A percentile compares a stretch with the other conserved stretches of the same genome.
Evolutionary conservation across 2,797 vertebrate species (phyloP).

Genomic region (Spheniscus humboldti): DNA sequence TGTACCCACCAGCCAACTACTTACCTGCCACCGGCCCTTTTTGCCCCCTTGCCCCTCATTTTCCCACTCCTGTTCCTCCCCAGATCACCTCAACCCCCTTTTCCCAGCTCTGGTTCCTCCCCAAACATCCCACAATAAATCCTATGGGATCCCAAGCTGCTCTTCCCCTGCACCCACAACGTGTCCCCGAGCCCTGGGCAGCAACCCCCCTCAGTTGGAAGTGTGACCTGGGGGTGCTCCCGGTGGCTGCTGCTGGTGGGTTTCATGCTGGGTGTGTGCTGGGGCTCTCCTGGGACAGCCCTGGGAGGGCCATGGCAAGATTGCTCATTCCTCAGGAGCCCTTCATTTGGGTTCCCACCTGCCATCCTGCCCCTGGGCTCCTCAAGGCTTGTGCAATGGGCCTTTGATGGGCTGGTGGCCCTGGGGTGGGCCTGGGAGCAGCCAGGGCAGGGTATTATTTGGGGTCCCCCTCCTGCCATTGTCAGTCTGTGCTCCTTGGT

Average conservation of each 20-base stretch:
- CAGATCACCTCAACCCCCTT: neutral
- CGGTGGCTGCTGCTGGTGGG: rapidly evolving
- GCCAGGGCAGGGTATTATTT: neutral
- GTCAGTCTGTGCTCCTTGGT: neutral
- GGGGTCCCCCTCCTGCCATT: neutral
- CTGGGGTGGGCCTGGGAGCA: neutral
- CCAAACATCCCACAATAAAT: neutral
- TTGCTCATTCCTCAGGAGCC: neutral
- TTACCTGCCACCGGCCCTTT: neutral
- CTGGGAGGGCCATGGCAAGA: rapidly evolving
- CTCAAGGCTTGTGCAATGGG: rapidly evolving
- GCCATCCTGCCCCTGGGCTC: neutral
- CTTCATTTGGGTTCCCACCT: neutral
- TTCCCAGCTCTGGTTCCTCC: neutral
- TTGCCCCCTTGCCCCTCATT: neutral
- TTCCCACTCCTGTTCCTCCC: neutral
- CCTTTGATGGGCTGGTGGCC: neutral
- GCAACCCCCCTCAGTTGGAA: neutral
- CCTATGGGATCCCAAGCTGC: neutral
- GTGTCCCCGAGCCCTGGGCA: neutral
- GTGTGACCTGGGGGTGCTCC: rapidly evolving
- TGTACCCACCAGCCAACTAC: rapidly evolving
- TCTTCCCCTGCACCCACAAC: neutral
- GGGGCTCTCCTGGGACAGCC: neutral
- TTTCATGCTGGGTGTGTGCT: neutral